These are phyloP conservation scores for Potamilus streckersoni DNA, from an alignment of 1,140 invertebrate genomes.

Conservation along the genomic window DNA sequence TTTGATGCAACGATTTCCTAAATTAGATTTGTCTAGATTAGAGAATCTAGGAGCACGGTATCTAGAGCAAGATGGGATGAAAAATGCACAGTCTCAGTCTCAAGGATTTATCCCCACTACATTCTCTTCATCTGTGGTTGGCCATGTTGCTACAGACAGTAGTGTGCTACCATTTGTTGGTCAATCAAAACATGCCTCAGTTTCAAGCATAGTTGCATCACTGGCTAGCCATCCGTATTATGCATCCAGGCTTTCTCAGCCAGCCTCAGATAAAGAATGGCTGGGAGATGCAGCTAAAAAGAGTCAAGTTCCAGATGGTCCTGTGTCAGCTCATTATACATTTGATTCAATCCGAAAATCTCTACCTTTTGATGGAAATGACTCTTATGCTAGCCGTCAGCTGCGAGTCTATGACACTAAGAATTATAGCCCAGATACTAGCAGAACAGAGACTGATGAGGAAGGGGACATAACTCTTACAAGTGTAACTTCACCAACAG, in stretches of 20 bases:
- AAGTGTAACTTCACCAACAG: neutral
- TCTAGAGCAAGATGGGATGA: constrained; percentile 5
- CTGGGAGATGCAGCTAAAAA: neutral
- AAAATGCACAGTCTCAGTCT: neutral
- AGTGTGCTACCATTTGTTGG: neutral
- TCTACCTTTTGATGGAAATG: constrained; percentile 49
- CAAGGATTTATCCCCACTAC: neutral
- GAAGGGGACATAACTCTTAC: no score
- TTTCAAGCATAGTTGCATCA: constrained; percentile 26
- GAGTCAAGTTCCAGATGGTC: constrained; percentile 1
- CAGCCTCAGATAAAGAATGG: neutral
- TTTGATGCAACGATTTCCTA: constrained; percentile 41
- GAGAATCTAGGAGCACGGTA: constrained; percentile 28
- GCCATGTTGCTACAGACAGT: neutral
- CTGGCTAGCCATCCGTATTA: constrained; percentile 45
- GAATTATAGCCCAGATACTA: constrained; percentile 22
- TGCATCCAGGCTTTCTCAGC: constrained; percentile 29
- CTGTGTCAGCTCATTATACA: constrained; percentile 18
- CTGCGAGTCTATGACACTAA: constrained; percentile 19
- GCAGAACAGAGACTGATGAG: constrained; percentile 18
- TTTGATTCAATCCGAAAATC: constrained; percentile 45
- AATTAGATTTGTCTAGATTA: constrained; percentile 34
- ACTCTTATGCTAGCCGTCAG: constrained; percentile 27
- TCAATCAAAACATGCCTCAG: no score
- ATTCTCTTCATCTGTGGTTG: neutral